Evolutionary conservation across 53 echinoderm and acorn worm genomes (phyloP).

Genomic region (Echinarachnius parma): DNA sequence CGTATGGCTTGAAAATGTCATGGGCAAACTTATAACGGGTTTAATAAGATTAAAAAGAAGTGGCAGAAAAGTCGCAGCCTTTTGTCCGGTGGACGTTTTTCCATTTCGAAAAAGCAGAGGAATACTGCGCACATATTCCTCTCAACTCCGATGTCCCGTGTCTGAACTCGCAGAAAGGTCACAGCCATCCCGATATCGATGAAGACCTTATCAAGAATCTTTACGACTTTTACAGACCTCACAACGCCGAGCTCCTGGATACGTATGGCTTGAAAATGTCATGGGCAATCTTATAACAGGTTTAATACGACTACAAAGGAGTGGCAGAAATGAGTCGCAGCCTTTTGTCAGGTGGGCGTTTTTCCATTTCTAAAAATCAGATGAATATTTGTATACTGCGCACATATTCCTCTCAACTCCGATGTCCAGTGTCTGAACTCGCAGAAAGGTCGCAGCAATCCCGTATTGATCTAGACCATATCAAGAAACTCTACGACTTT

Average conservation of each 20-base stretch:
- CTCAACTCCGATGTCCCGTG: neutral
- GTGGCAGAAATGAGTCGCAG: no score
- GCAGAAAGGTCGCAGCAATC: slow-evolving; percentile 16
- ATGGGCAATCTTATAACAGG: slow-evolving; percentile 11
- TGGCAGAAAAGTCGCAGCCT: neutral
- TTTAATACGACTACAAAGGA: no score
- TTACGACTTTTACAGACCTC: slow-evolving; percentile 22
- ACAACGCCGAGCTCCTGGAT: neutral
- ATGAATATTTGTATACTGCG: slow-evolving; percentile 19
- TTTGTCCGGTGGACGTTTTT: slow-evolving; percentile 6
- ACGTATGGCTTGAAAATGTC: slow-evolving; percentile 1
- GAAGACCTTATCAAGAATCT: neutral
- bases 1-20: neutral
- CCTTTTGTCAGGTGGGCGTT: slow-evolving; percentile 1
- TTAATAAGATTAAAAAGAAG: no score
- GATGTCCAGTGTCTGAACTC: neutral
- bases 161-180: slow-evolving; percentile 7
- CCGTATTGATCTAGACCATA: neutral
- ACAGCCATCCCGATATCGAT: slow-evolving; percentile 1
- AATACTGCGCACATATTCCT: slow-evolving; percentile 11
- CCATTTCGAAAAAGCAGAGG: neutral
- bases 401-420: neutral
- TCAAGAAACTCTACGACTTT: slow-evolving; percentile 15
- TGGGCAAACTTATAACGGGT: slow-evolving; percentile 19
- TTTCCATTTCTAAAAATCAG: neutral